Evolutionary conservation across 1,140 invertebrate species (phyloP).

Genomic region (Phenacoccus solenopsis): DNA sequence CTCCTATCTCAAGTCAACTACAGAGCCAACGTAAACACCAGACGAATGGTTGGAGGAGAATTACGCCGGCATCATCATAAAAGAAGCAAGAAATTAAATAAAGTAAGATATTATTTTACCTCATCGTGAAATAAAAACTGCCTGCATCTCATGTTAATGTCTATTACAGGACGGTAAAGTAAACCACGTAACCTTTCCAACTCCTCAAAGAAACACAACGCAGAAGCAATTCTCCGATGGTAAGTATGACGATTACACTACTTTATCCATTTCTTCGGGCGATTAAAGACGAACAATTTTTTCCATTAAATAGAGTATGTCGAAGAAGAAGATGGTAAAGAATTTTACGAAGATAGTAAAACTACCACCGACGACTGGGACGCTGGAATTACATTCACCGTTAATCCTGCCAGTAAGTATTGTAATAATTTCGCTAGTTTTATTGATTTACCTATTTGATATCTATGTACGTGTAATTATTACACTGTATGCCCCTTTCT

Average conservation of each 20-base stretch:
- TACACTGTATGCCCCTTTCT: not conserved
- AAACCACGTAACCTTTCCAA: constrained; percentile 73
- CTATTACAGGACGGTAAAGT: constrained; percentile 57
- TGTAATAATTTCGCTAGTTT: not conserved
- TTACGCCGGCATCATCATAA: constrained; percentile 67
- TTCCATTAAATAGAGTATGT: not conserved
- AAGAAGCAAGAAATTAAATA: constrained; percentile 56
- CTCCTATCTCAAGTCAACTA: constrained; percentile 77
- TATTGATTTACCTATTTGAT: not conserved
- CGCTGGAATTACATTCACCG: constrained; percentile 66
- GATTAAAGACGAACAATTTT: not conserved
- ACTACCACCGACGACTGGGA: constrained; percentile 56
- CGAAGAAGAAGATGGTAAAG: not conserved
- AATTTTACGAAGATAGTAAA: constrained; percentile 36
- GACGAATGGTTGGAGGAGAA: constrained; percentile 56
- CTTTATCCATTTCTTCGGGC: not conserved
- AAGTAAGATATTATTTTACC: not conserved
- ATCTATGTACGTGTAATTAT: not conserved
- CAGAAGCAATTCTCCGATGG: constrained; percentile 73
- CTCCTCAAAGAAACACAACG: constrained; percentile 72
- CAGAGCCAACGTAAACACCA: constrained; percentile 79
- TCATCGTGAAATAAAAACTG: not conserved
- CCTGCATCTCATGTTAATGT: not conserved
- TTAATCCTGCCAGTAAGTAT: constrained; percentile 69
- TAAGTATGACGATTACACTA: constrained; percentile 38